Percentiles rank a stretch among this genome's conserved stretches.
phyloP scores from a whole-genome alignment of 2,888 invertebrate species.

The Pollenia angustigena region DNA sequence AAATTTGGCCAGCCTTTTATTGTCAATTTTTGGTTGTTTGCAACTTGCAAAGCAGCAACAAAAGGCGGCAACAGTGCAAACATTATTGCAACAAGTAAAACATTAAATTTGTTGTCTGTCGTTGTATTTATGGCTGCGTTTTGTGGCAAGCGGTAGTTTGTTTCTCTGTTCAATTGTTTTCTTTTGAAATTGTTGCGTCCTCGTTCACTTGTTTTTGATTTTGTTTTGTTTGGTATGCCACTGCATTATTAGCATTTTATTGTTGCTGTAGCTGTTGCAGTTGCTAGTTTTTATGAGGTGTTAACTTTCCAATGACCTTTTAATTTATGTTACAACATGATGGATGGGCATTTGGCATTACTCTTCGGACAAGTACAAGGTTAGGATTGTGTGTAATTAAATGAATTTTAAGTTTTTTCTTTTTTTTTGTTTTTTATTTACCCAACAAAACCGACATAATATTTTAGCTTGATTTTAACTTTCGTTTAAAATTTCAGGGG shows the following conservation, averaged over 20 bases:
- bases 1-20: conserved; percentile 45
- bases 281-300: conserved; percentile 71
- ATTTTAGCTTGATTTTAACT: background rate
- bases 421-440: background rate
- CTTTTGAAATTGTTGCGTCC: conserved; percentile 44
- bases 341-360: conserved; percentile 40
- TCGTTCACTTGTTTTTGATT: conserved; percentile 28
- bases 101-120: conserved; percentile 5
- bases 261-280: conserved; percentile 22
- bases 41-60: conserved; percentile 6
- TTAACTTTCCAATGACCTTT: conserved; percentile 71
- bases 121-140: background rate
- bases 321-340: conserved; percentile 54
- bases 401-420: conserved; percentile 30
- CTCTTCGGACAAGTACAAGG: background rate
- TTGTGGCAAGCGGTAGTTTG: conserved; percentile 44
- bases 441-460: background rate
- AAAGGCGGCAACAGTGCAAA: conserved; percentile 34
- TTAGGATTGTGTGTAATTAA: conserved; percentile 30
- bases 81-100: background rate
- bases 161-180: conserved; percentile 9
- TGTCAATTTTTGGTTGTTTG: conserved; percentile 25
- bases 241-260: conserved; percentile 48
- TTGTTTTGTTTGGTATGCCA: background rate
- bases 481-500: background rate